Conservation (phyloP, 2,797 vertebrate genomes). For the Amniataba percoides region DNA sequence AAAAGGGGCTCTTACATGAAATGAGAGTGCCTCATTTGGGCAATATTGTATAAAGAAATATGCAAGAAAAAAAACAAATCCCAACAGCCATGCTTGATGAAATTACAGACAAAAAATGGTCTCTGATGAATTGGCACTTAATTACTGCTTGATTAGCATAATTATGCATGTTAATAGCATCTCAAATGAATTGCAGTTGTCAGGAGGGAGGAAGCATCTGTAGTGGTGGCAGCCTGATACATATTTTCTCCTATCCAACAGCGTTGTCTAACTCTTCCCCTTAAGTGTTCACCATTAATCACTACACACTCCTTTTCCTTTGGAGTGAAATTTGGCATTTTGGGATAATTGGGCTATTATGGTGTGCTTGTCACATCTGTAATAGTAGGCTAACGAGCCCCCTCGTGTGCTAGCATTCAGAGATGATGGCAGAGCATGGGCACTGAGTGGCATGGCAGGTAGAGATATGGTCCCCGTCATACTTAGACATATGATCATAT, state of each 20-base stretch:
- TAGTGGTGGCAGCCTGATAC: slow-evolving; percentile 98
- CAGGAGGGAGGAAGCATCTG: slow-evolving; percentile 99
- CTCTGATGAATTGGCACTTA: slow-evolving; percentile 99
- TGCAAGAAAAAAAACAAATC: slow-evolving; percentile 84
- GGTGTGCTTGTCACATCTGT: slow-evolving; percentile 94
- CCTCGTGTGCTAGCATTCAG: slow-evolving; percentile 89
- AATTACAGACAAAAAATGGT: slow-evolving; percentile 97
- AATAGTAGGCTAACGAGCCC: slow-evolving; percentile 96
- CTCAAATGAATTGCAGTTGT: slow-evolving; percentile 99
- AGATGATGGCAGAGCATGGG: slow-evolving; percentile 73
- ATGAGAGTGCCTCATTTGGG: slow-evolving; percentile 73
- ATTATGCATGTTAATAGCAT: slow-evolving; percentile 99
- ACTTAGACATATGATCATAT: slow-evolving; percentile 57
- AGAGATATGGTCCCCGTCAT: slow-evolving; percentile 65
- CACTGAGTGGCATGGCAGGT: slow-evolving; percentile 72
- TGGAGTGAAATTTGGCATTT: slow-evolving; percentile 98
- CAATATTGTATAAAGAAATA: slow-evolving; percentile 80
- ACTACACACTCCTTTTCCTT: slow-evolving; percentile 95
- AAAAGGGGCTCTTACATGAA: slow-evolving; percentile 58
- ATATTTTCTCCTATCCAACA: slow-evolving; percentile 99
- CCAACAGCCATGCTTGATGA: slow-evolving; percentile 92
- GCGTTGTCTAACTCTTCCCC: slow-evolving; percentile 95
- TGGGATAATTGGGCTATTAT: slow-evolving; percentile 97
- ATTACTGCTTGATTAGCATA: slow-evolving; percentile 99
- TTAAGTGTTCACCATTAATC: slow-evolving; percentile 99